Conservation (phyloP, 2,797 vertebrate genomes). For the Bufotes viridis region DNA sequence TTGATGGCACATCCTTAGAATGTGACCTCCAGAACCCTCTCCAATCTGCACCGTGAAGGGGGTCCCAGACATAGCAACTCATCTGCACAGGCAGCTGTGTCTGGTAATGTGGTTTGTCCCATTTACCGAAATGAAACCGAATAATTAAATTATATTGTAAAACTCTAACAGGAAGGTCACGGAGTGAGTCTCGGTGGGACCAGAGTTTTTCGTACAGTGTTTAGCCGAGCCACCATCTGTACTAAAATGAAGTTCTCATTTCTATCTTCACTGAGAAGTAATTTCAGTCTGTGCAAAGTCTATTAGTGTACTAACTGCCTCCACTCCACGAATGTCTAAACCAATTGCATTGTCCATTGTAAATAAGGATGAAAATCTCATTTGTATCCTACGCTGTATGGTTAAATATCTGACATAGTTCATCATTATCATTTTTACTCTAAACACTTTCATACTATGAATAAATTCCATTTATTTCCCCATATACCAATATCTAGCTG, state of each 20-base stretch:
- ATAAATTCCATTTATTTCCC: constrained; percentile 23
- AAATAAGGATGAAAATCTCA: background rate
- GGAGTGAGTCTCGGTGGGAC: background rate
- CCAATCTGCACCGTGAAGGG: no score
- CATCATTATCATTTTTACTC: constrained; percentile 14
- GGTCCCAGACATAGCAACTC: no score
- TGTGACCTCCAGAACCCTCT: no score
- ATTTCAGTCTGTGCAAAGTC: background rate
- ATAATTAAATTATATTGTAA: background rate
- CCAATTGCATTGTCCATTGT: background rate
- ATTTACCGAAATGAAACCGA: background rate
- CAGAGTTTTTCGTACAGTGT: background rate
- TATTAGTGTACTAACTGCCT: background rate
- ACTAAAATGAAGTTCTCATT: background rate
- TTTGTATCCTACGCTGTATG: background rate
- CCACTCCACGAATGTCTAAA: background rate
- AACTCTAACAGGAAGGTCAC: background rate
- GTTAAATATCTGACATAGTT: background rate
- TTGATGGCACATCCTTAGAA: no score
- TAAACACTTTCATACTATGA: constrained; percentile 16
- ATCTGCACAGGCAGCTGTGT: no score
- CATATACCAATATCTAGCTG: constrained; percentile 42
- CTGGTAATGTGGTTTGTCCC: no score
- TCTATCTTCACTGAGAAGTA: background rate
- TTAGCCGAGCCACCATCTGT: background rate